Evolutionary conservation across 2,888 invertebrate species (phyloP).

Genomic region (Drosophila prostipennis): DNA sequence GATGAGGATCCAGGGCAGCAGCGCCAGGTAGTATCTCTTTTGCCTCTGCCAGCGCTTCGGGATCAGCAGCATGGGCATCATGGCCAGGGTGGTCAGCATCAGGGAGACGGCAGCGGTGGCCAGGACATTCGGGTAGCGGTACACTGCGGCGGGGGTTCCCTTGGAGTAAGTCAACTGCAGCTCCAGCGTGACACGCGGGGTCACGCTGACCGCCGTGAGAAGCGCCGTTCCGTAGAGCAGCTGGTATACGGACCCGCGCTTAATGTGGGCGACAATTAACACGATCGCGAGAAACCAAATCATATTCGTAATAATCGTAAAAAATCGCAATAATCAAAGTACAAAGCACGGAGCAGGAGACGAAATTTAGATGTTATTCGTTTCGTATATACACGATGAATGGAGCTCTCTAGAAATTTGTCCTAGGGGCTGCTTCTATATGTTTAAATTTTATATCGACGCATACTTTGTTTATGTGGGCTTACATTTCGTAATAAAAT

Average conservation of each 20-base stretch:
- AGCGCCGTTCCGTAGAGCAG: constrained; percentile 3
- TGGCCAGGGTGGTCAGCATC: neutral
- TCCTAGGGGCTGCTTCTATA: too few species aligned
- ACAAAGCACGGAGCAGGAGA: too few species aligned
- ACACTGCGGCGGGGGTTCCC: too few species aligned
- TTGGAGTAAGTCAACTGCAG: neutral
- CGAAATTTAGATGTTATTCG: too few species aligned
- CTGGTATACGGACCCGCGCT: neutral
- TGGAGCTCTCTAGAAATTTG: too few species aligned
- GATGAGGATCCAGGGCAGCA: constrained; percentile 1
- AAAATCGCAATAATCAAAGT: too few species aligned
- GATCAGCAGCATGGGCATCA: neutral
- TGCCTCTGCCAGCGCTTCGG: neutral
- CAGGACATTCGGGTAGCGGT: neutral
- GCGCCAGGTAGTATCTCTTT: neutral
- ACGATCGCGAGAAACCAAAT: too few species aligned
- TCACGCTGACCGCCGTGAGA: neutral
- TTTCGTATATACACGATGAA: too few species aligned
- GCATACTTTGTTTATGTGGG: too few species aligned
- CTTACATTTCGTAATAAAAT: too few species aligned
- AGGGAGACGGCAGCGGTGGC: neutral
- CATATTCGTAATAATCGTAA: too few species aligned
- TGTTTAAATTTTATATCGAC: too few species aligned
- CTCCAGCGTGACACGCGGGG: constrained; percentile 1
- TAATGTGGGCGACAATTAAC: neutral